Evolutionary conservation across 2,113 vertebrate species (phyloP).

Genomic region (Bufo gargarizans): DNA sequence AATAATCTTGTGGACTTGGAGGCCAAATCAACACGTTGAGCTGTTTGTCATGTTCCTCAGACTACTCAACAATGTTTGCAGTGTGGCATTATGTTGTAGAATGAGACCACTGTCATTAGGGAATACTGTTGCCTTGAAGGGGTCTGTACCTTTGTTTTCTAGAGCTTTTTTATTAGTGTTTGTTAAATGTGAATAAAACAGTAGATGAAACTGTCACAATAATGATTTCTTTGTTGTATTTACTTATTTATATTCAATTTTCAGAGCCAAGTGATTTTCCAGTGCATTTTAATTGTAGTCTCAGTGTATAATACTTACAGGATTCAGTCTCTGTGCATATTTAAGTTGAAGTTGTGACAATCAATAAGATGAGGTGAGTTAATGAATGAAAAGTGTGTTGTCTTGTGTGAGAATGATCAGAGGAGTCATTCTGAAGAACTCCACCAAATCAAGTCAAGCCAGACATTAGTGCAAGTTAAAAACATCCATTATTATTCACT

Average conservation of each 20-base stretch:
- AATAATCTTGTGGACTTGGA: too few relatives aligned
- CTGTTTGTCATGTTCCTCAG: too few relatives aligned
- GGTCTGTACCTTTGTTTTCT: too few relatives aligned
- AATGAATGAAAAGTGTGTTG: conserved; percentile 41
- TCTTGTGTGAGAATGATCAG: conserved; percentile 28
- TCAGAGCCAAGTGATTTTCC: conserved; percentile 16
- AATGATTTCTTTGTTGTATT: conserved; percentile 22
- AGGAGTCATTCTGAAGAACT: conserved; percentile 5
- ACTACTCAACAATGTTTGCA: too few relatives aligned
- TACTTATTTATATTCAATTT: conserved; percentile 37
- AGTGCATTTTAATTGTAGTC: conserved; percentile 30
- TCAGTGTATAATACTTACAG: conserved; percentile 27
- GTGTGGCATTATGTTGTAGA: too few relatives aligned
- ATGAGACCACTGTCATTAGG: too few relatives aligned
- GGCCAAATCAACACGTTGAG: too few relatives aligned
- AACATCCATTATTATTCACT: conserved; percentile 19
- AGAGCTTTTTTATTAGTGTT: not conserved
- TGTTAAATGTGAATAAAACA: not conserved
- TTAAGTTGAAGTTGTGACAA: conserved; percentile 7
- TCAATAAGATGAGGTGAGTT: conserved; percentile 37
- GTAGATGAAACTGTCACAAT: not conserved
- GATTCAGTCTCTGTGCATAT: conserved; percentile 22
- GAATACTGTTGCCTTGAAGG: too few relatives aligned
- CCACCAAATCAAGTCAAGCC: conserved; percentile 20
- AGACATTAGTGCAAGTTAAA: conserved; percentile 29